A percentile compares a stretch with the other conserved stretches of the same genome.
These are phyloP conservation scores for Himalopsyche tibetana DNA, from an alignment of 2,888 invertebrate genomes.

Conservation along the genomic window DNA sequence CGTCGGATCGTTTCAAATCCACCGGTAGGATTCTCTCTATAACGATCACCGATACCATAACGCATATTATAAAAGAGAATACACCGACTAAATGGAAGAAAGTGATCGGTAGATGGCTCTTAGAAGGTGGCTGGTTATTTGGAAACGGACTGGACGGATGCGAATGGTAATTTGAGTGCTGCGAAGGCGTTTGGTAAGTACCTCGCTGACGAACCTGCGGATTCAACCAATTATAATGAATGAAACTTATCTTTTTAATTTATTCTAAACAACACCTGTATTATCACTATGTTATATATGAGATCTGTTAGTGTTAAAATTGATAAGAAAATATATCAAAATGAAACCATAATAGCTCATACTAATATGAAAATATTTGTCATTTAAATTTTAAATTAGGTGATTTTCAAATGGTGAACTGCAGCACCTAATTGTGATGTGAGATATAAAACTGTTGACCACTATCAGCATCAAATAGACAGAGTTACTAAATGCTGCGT, in stretches of 20 bases:
- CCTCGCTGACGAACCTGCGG: conserved; percentile 53
- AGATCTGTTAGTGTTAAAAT: too few species aligned
- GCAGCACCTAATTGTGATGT: too few species aligned
- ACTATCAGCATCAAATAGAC: too few species aligned
- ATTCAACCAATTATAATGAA: neutral
- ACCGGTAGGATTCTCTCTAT: conserved; percentile 79
- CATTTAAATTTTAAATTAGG: too few species aligned
- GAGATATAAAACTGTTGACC: too few species aligned
- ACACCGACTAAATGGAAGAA: conserved; percentile 69
- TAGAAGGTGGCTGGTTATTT: conserved; percentile 12
- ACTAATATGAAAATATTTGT: too few species aligned
- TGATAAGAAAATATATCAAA: too few species aligned
- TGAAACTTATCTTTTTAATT: neutral
- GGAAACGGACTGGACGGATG: conserved; percentile 22
- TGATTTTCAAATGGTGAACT: too few species aligned
- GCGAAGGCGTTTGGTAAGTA: conserved; percentile 42
- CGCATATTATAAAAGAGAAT: conserved; percentile 75
- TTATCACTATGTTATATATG: too few species aligned
- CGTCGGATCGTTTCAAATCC: conserved; percentile 73
- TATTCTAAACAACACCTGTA: neutral
- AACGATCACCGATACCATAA: conserved; percentile 76
- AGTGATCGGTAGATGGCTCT: conserved; percentile 66
- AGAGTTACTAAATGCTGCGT: too few species aligned
- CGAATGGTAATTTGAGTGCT: conserved; percentile 8
- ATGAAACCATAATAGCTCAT: too few species aligned